These are phyloP conservation scores for Dasyurus viverrinus DNA, from an alignment of 2,113 vertebrate species.

Conservation along the genomic window DNA sequence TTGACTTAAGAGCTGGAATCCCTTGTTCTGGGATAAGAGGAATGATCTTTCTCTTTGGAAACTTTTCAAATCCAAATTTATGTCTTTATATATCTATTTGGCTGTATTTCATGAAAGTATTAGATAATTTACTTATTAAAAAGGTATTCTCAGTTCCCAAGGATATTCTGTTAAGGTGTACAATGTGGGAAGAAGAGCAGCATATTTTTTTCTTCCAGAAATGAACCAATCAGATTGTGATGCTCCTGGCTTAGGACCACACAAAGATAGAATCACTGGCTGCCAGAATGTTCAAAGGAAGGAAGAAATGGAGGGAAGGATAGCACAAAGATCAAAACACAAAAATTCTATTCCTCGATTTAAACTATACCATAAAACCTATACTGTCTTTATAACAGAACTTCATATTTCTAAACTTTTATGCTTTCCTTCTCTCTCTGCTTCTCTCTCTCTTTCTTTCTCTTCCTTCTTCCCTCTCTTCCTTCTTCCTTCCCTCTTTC, in stretches of 20 bases:
- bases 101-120: neutral
- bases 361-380: neutral
- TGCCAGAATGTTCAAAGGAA: constrained; percentile 9
- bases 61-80: neutral
- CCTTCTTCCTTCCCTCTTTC: too few species aligned
- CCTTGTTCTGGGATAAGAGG: constrained; percentile 33
- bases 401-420: neutral
- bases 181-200: neutral
- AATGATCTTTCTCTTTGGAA: constrained; percentile 45
- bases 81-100: neutral
- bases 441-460: neutral
- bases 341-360: neutral
- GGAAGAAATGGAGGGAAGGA: neutral
- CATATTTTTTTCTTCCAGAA: constrained; percentile 23
- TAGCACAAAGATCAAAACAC: neutral
- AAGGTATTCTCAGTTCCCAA: constrained; percentile 4
- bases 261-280: neutral
- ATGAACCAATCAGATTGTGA: neutral
- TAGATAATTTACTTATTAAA: constrained; percentile 17
- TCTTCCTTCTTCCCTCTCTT: too few species aligned
- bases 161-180: constrained; percentile 3
- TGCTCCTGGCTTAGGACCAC: neutral
- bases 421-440: too few species aligned
- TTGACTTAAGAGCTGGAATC: constrained; percentile 56
- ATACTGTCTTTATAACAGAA: neutral